phyloP scores from a whole-genome alignment of 2,888 invertebrate genomes.

The Stenolophus ochropezus region DNA sequence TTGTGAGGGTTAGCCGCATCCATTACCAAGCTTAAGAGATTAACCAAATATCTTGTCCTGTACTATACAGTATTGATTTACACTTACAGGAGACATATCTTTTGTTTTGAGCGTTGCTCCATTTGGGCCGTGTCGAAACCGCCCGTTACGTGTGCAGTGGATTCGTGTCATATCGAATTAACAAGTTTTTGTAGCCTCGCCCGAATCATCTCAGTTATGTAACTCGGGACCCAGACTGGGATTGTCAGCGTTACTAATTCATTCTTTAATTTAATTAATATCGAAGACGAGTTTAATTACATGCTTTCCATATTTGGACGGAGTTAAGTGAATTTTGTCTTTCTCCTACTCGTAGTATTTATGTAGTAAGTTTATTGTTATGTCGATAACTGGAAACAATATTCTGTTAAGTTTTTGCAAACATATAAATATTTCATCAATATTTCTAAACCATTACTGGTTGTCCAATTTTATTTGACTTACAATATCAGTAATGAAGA shows the following conservation, averaged over 20 bases:
- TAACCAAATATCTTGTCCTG: too few relatives aligned
- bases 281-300: not conserved
- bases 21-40: too few relatives aligned
- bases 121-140: not conserved
- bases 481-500: too few relatives aligned
- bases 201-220: not conserved
- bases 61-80: not conserved
- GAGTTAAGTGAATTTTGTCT: too few relatives aligned
- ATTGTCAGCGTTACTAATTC: not conserved
- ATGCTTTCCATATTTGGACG: not conserved
- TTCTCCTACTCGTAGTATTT: too few relatives aligned
- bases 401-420: too few relatives aligned
- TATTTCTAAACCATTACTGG: too few relatives aligned
- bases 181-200: not conserved
- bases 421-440: too few relatives aligned
- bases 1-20: too few relatives aligned
- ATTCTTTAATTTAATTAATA: not conserved
- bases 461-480: too few relatives aligned
- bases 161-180: not conserved
- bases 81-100: not conserved
- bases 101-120: not conserved
- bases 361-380: too few relatives aligned
- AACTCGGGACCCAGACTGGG: not conserved
- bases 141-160: not conserved
- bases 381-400: too few relatives aligned